Base-by-base conservation (phyloP, 2,797 vertebrate species). In the Pipistrellus kuhlii region DNA sequence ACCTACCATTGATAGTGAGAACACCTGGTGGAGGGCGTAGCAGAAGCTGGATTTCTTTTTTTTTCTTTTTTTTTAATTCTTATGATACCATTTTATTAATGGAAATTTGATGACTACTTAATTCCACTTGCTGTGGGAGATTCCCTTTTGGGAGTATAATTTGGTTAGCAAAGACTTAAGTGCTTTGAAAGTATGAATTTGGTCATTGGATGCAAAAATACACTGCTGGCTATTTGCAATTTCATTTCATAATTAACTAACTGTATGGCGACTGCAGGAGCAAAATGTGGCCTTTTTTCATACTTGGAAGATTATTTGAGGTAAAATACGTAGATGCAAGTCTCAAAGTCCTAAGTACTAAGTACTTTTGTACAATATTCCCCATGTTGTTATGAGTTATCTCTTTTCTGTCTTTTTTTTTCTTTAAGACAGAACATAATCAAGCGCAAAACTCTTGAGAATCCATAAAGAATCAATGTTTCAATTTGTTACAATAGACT, bases 181-280 rank as follows among this genome's bases (percentile, higher is more conserved):
- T 86, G 35, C 92, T 97, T 90, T 91, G 88, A 96, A 73, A 72
- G 66, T 57, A 20, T 83, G 73, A 69, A 95, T 85, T 88, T 94
- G 87, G 66, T 92, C 85, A 46, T 85, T 94, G 90, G 90, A 92
- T 94, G 21, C 62, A 84, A 91, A 94, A 94, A 80, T 75, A 83
- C 71, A 86, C 69, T 73, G 84, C 62, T 89, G 91, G 38, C 93
- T 82, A 11, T 94, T 96, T 88, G 77, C 68, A 94, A 95, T 86
- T 93, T 95, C 35, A 91, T 90, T 94, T 96, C 55, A 48, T 75
- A 90, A 80, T 94, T 85, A 92, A 57, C 51, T 86, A 91, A 85
- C 35, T 90, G 62, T 41, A 21, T 77, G 84, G 68, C 87, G 91
- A 93, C 93, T 68, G 57, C 72, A 68, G 23, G 55, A 90, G 64